Conservation (phyloP, 2,113 vertebrate species). For the Odontophorus gujanensis region DNA sequence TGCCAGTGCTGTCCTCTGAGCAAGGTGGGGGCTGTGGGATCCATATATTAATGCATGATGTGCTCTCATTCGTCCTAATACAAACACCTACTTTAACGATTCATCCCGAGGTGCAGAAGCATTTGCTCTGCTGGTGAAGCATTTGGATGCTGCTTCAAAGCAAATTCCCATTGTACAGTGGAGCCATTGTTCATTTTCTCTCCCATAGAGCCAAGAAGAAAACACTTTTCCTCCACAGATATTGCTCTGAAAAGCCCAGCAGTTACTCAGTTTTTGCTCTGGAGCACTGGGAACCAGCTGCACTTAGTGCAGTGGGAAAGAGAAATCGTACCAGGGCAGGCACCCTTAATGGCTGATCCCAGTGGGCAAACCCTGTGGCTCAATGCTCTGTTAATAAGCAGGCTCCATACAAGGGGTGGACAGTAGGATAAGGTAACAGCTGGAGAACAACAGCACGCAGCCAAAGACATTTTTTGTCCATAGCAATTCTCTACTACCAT, state of each 20-base stretch:
- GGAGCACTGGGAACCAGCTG: not conserved
- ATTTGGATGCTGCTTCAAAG: not conserved
- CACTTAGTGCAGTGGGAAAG: not conserved
- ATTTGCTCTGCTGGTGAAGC: not conserved
- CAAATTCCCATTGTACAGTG: not conserved
- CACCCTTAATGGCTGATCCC: not conserved
- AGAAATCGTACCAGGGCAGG: not conserved
- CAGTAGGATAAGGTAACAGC: not conserved
- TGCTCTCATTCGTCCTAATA: not conserved
- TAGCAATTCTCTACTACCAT: not conserved
- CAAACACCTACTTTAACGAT: not conserved
- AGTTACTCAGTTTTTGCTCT: not conserved
- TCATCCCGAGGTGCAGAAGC: not conserved
- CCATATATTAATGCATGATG: not conserved
- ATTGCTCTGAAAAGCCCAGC: not conserved
- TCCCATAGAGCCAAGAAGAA: not conserved
- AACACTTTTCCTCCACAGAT: not conserved
- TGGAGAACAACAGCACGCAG: fast-evolving
- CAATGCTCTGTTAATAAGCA: not conserved
- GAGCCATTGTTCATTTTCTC: not conserved
- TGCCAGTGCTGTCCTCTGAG: not conserved
- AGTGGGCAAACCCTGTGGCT: not conserved
- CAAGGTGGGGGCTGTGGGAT: not conserved
- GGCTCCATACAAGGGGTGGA: not conserved
- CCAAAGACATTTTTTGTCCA: not conserved